These are phyloP conservation scores for Nemotelus nigrinus DNA, from an alignment of 2,888 invertebrate genomes.

Conservation along the genomic window DNA sequence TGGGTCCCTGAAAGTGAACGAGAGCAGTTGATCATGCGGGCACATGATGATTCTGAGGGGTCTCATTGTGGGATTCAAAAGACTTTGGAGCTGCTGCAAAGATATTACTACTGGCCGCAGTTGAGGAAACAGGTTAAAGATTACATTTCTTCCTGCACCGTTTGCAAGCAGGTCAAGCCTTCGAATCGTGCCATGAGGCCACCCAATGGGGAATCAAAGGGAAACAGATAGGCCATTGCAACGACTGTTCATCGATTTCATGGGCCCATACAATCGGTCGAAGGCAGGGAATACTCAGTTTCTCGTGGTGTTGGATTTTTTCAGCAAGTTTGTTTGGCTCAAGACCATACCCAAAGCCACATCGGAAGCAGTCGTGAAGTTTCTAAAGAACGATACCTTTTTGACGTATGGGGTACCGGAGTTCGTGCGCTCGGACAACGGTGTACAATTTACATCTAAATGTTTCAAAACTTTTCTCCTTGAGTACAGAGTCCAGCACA, in stretches of 20 bases:
- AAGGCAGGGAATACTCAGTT: neutral
- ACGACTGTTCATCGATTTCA: constrained; percentile 9
- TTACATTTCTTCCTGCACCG: neutral
- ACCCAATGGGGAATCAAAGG: too few species aligned
- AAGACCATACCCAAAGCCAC: constrained; percentile 10
- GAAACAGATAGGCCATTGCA: constrained; percentile 20
- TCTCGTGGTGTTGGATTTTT: constrained; percentile 2
- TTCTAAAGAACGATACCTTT: too few species aligned
- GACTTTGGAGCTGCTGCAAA: neutral
- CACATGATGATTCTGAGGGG: too few species aligned
- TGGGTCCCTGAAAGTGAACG: too few species aligned
- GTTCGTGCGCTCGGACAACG: too few species aligned
- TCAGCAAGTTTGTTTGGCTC: constrained; percentile 10
- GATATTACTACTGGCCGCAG: constrained; percentile 14
- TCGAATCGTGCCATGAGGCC: constrained; percentile 6
- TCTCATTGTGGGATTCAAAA: constrained; percentile 12
- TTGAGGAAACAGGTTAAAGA: neutral
- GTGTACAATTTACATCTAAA: too few species aligned
- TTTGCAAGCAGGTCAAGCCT: constrained; percentile 2
- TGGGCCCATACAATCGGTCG: constrained; percentile 4
- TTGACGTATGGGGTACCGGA: too few species aligned
- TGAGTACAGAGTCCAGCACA: too few species aligned
- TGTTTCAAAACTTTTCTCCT: too few species aligned
- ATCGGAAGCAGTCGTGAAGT: too few species aligned
- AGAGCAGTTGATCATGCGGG: too few species aligned